Evolutionary conservation across 2,797 vertebrate genomes (phyloP), one percentile per base, ranked within the genome.

Genomic region (Falco peregrinus): DNA sequence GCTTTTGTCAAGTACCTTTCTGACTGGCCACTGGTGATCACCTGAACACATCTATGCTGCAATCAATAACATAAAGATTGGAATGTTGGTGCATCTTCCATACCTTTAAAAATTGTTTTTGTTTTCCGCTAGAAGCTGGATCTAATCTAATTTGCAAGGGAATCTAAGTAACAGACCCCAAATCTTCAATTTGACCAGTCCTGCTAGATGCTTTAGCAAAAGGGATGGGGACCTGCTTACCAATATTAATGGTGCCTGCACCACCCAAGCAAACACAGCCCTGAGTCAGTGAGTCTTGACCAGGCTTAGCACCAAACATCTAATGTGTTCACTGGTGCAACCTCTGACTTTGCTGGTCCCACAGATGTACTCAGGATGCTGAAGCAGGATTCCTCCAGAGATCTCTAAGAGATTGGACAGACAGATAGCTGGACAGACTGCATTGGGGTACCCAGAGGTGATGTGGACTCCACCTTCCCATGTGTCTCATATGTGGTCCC

Each of bases 1-100:
- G 47, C 48, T 91, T 95, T 70, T 79, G 59, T 54, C 41, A 59
- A 71, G 50, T 26, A 43, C 19, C 14, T 92, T 89, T 89, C 82
- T n/a, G 35, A 31, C 54, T 77, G 70, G 59, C 48, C 63, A 59
- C 31, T 67, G n/a, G 18, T 54, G 51, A 61, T 18, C 39, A 70
- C 67, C 53, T 48, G 54, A 76, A 57, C 54, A 61, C 54, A 22
- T 63, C 33, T 33, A 5, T 43, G n/a, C 33, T 84, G n/a, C 56
- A 79, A 56, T 84, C 79, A 68, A 53, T 29, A 56, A 14, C 11
- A 53, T 11, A 9, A 48, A 33, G 22, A 37, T 54, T 69, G 13
- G 63, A 73, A 73, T 16, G 19, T 21, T 61, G 57, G 9, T 85
- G 29, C 6, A 56, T 29, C 18, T 90, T 41, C 43, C 15, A 53